These are phyloP conservation scores for Chauna torquata DNA, from an alignment of 2,113 vertebrate genomes.

Conservation along the genomic window DNA sequence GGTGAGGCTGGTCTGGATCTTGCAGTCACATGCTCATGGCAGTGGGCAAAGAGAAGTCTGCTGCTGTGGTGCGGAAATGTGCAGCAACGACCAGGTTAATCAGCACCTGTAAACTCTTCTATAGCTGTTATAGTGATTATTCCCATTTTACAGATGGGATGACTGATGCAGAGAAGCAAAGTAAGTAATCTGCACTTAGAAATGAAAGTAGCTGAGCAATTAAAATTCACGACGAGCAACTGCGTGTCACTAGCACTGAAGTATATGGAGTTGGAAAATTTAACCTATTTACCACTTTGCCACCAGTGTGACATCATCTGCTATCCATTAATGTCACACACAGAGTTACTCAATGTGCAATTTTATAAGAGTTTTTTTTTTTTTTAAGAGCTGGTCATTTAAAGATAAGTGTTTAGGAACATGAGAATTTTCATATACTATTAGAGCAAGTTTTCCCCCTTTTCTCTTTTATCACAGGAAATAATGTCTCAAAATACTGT, in stretches of 20 bases:
- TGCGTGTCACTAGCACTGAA: neutral
- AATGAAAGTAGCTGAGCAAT: neutral
- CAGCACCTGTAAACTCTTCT: neutral
- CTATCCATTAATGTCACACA: neutral
- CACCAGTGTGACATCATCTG: neutral
- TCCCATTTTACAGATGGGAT: neutral
- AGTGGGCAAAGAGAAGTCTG: neutral
- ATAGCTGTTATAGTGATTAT: neutral
- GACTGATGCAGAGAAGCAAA: neutral
- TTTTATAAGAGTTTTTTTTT: neutral
- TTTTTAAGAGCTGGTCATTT: slow-evolving; percentile 7
- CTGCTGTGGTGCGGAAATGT: neutral
- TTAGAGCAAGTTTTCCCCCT: neutral
- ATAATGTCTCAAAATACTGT: neutral
- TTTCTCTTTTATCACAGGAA: slow-evolving; percentile 33
- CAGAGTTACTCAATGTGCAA: neutral
- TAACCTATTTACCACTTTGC: neutral
- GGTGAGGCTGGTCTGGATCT: neutral
- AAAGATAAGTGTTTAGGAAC: slow-evolving; percentile 12
- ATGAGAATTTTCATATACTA: neutral
- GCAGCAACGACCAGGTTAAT: neutral
- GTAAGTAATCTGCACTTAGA: neutral
- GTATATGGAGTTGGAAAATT: neutral
- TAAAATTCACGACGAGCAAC: neutral
- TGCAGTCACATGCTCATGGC: fast-evolving